Conservation (phyloP, 2,113 vertebrate genomes). For the Propithecus coquereli region DNA sequence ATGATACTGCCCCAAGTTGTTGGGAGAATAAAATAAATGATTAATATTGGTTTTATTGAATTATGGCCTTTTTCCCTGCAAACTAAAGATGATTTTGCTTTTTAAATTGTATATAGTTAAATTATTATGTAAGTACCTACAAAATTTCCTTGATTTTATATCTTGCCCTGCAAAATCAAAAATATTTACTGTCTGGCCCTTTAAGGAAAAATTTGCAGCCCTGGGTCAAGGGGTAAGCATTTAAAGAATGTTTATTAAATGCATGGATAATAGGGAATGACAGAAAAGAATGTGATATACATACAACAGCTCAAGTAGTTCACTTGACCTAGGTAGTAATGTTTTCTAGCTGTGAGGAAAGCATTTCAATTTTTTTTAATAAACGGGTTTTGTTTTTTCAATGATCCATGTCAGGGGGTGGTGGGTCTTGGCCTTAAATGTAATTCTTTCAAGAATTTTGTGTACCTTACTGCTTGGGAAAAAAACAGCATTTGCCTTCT, state of each 20-base stretch:
- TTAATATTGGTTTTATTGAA: neutral
- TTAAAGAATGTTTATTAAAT: slow-evolving; percentile 31
- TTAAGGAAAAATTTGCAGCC: neutral
- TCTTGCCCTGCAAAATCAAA: neutral
- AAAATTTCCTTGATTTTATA: neutral
- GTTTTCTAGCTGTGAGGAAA: neutral
- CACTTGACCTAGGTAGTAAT: neutral
- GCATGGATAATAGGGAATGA: neutral
- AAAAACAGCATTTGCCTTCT: neutral
- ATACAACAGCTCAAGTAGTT: neutral
- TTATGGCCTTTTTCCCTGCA: neutral
- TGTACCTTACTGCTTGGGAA: neutral
- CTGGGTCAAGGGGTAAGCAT: neutral
- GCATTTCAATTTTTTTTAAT: slow-evolving; percentile 11
- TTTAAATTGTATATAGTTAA: neutral
- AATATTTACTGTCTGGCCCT: neutral
- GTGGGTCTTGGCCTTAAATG: neutral
- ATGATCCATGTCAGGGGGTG: neutral
- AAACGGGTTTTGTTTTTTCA: slow-evolving; percentile 3
- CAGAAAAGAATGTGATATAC: slow-evolving; percentile 26
- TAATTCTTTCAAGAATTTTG: slow-evolving; percentile 6
- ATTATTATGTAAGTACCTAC: neutral
- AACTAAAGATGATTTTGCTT: neutral
- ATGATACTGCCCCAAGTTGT: neutral
- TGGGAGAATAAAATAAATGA: neutral